These are phyloP conservation scores for Clistopyga incitator DNA, from an alignment of 2,888 invertebrate species.

Conservation along the genomic window DNA sequence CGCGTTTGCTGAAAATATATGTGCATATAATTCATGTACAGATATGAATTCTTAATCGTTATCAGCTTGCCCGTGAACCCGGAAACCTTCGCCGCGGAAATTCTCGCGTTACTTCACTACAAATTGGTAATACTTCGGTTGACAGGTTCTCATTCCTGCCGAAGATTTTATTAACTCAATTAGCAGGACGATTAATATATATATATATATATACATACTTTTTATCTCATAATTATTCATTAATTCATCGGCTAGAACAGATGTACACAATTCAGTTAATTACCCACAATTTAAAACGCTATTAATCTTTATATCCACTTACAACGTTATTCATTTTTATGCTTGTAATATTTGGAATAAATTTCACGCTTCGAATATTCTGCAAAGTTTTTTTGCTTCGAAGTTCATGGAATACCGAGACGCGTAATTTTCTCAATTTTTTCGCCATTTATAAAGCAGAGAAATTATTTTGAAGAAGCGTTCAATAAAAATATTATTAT, in stretches of 20 bases:
- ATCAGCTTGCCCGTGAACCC: conserved; percentile 42
- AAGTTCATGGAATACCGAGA: too few relatives aligned
- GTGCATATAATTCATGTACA: conserved; percentile 55
- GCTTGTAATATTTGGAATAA: neutral
- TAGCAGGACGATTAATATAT: too few relatives aligned
- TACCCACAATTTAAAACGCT: neutral
- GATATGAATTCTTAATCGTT: conserved; percentile 61
- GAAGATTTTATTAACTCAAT: neutral
- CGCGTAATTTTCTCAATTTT: too few relatives aligned
- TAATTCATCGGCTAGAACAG: neutral
- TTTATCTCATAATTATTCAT: neutral
- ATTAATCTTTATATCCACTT: neutral
- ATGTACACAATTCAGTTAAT: neutral
- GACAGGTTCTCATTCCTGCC: neutral
- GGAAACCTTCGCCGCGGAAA: conserved; percentile 46
- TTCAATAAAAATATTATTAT: neutral
- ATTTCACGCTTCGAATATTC: too few relatives aligned
- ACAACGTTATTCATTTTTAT: too few relatives aligned
- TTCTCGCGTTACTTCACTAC: conserved; percentile 22
- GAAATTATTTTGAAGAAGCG: too few relatives aligned
- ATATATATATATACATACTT: neutral
- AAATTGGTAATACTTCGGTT: neutral
- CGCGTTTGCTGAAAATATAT: conserved; percentile 27
- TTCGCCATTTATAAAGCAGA: too few relatives aligned
- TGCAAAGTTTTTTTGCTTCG: too few relatives aligned